Base-by-base conservation (phyloP, 2,113 vertebrate species). In the Vireo altiloquus region DNA sequence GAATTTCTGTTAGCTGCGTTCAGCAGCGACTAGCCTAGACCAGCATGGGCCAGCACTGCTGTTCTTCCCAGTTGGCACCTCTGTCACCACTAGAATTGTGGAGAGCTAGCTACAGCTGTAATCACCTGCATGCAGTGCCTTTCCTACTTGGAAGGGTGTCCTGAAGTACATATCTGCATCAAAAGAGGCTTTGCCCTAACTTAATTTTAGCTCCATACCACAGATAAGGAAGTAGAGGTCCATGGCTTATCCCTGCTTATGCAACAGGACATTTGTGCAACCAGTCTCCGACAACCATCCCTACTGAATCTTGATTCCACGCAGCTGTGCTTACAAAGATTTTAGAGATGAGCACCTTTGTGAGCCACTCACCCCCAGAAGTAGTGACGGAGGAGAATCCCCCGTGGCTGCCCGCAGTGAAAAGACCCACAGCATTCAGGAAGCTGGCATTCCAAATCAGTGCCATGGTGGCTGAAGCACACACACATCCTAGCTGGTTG, bases 301-400 rank as follows among this genome's bases (percentile, higher is more conserved):
- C 44, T 57, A 6, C 10, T 72, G 50, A 74, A 20, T 39, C 37
- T 40, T 56, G 24, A 27, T 39, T 94, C 30, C 31, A 68, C 44
- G n/a, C 7, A 81, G 49, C 20, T 65, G 33, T 2, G 1, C 13
- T 69, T 54, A 13, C 2, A 47, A 19, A 0, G 1, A 15, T 42
- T 76, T 61, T 33, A 80, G 74, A 87, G 68, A 61, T n/a, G 4
- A 71, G 18, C 15, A 47, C 16, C 17, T 74, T 64, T 60, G 52
- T 37, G 27, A 82, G 35, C 15, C 22, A 6, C 66, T 79, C 28
- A 69, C 17, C 15, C 20, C 76, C 44, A n/a, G 30, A 72, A 44
- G 28, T 1, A 16, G 23, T 28, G 65, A 79, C 71, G 39, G 12
- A 78, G 40, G 13, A 72, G 17, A 82, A 56, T 14, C 37, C 47